Evolutionary conservation across 2,113 vertebrate species (phyloP).

Genomic region (Coptodon bakossiorum): DNA sequence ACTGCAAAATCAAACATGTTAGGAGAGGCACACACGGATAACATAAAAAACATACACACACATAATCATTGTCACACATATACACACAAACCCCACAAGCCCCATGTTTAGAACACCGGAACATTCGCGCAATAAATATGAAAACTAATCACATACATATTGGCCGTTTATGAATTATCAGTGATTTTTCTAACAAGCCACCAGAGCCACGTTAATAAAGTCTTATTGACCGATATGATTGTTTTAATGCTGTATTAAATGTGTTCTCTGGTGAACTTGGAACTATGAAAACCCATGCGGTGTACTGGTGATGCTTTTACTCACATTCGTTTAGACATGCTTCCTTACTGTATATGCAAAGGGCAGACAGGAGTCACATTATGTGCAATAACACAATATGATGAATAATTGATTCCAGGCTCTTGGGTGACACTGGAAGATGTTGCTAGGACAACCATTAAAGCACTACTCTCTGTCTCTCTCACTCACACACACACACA

Average conservation of each 20-base stretch:
- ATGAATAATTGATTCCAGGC: slow-evolving; percentile 57
- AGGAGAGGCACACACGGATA: not conserved
- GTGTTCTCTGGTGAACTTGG: not conserved
- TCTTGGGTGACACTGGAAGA: not conserved
- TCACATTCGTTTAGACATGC: not conserved
- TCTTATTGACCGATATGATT: not conserved
- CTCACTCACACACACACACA: not conserved
- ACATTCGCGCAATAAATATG: not conserved
- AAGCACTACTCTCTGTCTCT: not conserved
- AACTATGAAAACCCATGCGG: not conserved
- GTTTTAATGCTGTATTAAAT: not conserved
- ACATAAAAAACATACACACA: not conserved
- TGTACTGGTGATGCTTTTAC: not conserved
- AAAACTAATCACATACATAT: not conserved
- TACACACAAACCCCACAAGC: not conserved
- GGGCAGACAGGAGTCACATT: slow-evolving; percentile 10
- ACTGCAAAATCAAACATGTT: not conserved
- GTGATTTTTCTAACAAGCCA: not conserved
- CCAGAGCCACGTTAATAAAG: not conserved
- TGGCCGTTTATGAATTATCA: not conserved
- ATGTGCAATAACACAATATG: slow-evolving; percentile 42
- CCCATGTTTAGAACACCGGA: not conserved
- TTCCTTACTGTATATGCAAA: not conserved
- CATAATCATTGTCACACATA: not conserved
- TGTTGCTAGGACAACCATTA: slow-evolving; percentile 46